phyloP scores from a whole-genome alignment of 2,888 invertebrate species.

The Bellardia bayeri region DNA sequence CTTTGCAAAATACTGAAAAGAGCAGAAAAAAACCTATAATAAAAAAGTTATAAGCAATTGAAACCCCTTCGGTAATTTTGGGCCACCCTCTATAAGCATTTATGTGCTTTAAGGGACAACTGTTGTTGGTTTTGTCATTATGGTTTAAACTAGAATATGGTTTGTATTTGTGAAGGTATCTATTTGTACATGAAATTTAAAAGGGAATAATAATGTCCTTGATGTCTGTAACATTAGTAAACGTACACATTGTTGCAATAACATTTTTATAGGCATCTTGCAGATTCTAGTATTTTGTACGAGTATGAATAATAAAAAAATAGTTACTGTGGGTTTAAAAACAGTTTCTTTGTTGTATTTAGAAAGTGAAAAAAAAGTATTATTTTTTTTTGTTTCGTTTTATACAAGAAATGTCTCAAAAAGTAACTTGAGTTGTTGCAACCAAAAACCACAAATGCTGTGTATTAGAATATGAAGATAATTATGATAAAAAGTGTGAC shows the following conservation, averaged over 20 bases:
- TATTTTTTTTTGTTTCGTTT: background rate
- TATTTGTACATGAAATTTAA: conserved; percentile 8
- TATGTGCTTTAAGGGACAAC: background rate
- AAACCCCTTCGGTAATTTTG: too few relatives aligned
- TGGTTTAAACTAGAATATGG: conserved; percentile 9
- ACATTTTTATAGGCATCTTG: conserved; percentile 1
- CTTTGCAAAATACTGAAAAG: too few relatives aligned
- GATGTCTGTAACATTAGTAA: conserved; percentile 30
- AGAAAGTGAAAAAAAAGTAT: background rate
- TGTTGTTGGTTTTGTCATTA: conserved; percentile 20
- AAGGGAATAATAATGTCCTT: conserved; percentile 24
- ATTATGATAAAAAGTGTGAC: background rate
- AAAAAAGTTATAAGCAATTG: too few relatives aligned
- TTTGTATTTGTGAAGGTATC: background rate
- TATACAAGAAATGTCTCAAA: background rate
- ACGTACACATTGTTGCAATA: background rate
- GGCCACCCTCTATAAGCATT: too few relatives aligned
- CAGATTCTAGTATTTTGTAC: background rate
- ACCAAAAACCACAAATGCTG: background rate
- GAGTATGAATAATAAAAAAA: conserved; percentile 6
- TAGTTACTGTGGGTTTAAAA: conserved; percentile 3
- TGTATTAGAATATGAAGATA: too few relatives aligned
- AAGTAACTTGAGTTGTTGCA: background rate
- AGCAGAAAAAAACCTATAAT: too few relatives aligned
- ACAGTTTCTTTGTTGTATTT: conserved; percentile 11